Evolutionary conservation across 2,888 invertebrate genomes (phyloP), one percentile per base, ranked within the genome.

Genomic region (Pedicia rivosa): DNA sequence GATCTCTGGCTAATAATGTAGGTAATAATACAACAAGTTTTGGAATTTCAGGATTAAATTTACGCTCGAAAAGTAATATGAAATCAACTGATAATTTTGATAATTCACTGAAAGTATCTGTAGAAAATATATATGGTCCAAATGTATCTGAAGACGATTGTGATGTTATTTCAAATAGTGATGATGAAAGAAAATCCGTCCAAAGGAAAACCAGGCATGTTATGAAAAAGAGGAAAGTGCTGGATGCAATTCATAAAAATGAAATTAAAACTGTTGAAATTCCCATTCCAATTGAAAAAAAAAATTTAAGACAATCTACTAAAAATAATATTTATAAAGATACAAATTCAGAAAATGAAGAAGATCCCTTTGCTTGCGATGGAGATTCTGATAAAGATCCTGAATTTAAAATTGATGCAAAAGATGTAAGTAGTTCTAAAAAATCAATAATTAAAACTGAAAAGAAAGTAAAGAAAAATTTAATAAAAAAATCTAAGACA

Each of bases 131-230:
- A 40, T 33, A 45, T 10, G 32, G 27, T 16, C 24, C 14, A 27
- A 38, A 25, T 16, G 39, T 42, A n/a, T 36, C 26, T 14, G 42
- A 46, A 17, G 62, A 62, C 44, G 74, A 78, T 47, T 73, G 72
- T 50, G 78, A 82, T 54, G 63, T 73, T 41, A 64, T 77, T 36
- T 69, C 58, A 10, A 75, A 76, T 46, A 79, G 78, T 58, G 79
- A 74, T 45, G 72, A 74, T 26, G 78, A 78, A 49, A 65, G 60
- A 33, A 67, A 44, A 19, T 48, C 43, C 12, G 50, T 46, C 41
- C 20, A 35, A 22, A 40, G 41, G 3, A 46, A 48, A n/a, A 40
- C 44, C 26, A 65, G 72, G 45, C 74, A 73, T 34, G 66, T 70
- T 25, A 62, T 67, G 2, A 75, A 74, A 47, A 66, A 68, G 45